phyloP scores from a whole-genome alignment of 1,140 invertebrate species.

The Epicauta chinensis region DNA sequence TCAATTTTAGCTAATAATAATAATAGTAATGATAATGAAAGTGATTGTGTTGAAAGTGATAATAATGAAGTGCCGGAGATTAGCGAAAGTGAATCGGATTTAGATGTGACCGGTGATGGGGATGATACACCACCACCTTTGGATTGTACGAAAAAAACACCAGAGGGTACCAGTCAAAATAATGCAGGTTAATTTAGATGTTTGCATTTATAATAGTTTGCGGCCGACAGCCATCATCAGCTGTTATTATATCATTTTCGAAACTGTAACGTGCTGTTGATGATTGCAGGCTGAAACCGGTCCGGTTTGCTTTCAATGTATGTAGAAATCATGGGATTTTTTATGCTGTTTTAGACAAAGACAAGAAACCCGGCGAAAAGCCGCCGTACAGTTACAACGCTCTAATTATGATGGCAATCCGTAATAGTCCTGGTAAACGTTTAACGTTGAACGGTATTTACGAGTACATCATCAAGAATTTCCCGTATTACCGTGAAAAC shows the following conservation, averaged over 20 bases:
- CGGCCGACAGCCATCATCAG: no score
- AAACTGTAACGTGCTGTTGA: no score
- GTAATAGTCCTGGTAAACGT: conserved; percentile 82
- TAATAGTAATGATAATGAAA: conserved; percentile 29
- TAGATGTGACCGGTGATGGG: conserved; percentile 54
- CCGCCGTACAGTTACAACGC: conserved; percentile 98
- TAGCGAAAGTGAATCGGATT: conserved; percentile 68
- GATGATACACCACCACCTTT: conserved; percentile 52
- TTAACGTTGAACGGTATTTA: conserved; percentile 98
- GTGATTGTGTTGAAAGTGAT: conserved; percentile 47
- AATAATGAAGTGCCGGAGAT: conserved; percentile 9
- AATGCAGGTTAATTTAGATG: no score
- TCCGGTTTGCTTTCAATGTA: no score
- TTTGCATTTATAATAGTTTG: no score
- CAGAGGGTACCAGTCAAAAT: conserved; percentile 24
- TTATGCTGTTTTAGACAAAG: conserved; percentile 39
- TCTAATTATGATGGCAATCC: conserved; percentile 99
- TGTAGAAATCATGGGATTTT: no score
- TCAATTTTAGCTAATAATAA: conserved; percentile 61
- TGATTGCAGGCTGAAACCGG: no score
- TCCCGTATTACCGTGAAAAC: conserved; percentile 96
- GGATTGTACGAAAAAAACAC: conserved; percentile 52
- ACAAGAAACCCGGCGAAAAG: conserved; percentile 69
- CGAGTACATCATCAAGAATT: conserved; percentile 98
- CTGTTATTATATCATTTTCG: no score